These are phyloP conservation scores for Temnothorax curvispinosus DNA, from an alignment of 1,140 invertebrate species.

Conservation along the genomic window DNA sequence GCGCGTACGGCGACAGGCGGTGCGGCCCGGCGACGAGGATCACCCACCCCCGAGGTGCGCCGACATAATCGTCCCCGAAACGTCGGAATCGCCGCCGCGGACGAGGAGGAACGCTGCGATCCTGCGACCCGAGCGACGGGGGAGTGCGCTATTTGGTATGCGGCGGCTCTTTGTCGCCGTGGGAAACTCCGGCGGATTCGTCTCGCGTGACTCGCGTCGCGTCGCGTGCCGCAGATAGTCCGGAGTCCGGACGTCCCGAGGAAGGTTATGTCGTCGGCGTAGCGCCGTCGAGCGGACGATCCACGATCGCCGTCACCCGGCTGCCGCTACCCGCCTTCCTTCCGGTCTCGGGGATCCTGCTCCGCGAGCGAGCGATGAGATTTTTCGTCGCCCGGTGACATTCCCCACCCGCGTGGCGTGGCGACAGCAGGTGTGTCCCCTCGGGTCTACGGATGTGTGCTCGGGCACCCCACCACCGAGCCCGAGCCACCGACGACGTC, in stretches of 20 bases:
- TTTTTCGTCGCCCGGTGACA: slow-evolving; percentile 68
- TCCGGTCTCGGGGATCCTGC: neutral
- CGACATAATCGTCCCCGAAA: no score
- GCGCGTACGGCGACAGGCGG: no score
- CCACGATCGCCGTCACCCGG: no score
- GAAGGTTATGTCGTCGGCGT: slow-evolving; percentile 1
- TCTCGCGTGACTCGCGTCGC: neutral
- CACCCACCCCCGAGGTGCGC: neutral
- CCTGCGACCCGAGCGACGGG: neutral
- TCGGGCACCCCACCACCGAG: neutral
- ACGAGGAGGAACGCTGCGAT: neutral
- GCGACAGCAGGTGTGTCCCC: slow-evolving; percentile 56
- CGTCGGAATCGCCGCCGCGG: neutral
- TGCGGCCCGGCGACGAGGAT: neutral
- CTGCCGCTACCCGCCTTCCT: slow-evolving; percentile 13
- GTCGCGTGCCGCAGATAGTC: neutral
- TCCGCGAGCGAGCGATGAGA: slow-evolving; percentile 35
- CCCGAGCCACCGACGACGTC: neutral
- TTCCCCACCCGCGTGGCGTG: slow-evolving; percentile 34
- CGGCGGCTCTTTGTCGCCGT: slow-evolving; percentile 3
- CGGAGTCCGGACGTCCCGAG: neutral
- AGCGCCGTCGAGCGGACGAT: neutral
- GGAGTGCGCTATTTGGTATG: neutral
- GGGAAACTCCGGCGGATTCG: neutral
- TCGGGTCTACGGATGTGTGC: slow-evolving; percentile 10